These are phyloP conservation scores for Palythoa heliodiscus DNA, from an alignment of 92 coral and sea anemone species.

Conservation along the genomic window DNA sequence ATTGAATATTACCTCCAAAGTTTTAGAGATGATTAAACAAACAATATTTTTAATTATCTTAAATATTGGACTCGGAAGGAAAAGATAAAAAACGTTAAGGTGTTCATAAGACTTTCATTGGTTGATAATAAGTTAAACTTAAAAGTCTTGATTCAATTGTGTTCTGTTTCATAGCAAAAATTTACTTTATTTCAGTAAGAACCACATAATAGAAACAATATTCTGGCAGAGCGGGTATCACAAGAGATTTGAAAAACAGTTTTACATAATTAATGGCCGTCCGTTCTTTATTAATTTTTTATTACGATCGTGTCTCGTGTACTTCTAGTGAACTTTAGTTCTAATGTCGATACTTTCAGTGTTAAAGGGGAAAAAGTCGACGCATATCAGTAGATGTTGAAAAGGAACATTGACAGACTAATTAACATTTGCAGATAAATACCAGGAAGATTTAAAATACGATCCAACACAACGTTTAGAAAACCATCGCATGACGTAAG, in stretches of 20 bases:
- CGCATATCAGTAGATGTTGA: no score
- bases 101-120: no score
- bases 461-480: neutral
- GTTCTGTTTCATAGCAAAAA: no score
- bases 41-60: no score
- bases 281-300: slow-evolving; percentile 14
- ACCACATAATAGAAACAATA: neutral
- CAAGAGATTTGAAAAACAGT: slow-evolving; percentile 11
- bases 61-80: no score
- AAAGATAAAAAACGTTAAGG: no score
- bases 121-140: no score
- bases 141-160: no score
- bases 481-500: slow-evolving; percentile 26
- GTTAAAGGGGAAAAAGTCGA: neutral
- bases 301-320: neutral
- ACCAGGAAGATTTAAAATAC: neutral
- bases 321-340: slow-evolving; percentile 12
- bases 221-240: slow-evolving; percentile 1
- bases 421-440: neutral
- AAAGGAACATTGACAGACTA: neutral
- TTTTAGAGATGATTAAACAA: no score
- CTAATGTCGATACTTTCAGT: neutral
- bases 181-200: neutral
- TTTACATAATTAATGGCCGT: slow-evolving; percentile 12
- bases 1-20: no score